A percentile compares a stretch with the other conserved stretches of the same genome.
These are phyloP conservation scores for Tiliqua scincoides DNA, from an alignment of 2,113 vertebrate genomes.

Conservation along the genomic window DNA sequence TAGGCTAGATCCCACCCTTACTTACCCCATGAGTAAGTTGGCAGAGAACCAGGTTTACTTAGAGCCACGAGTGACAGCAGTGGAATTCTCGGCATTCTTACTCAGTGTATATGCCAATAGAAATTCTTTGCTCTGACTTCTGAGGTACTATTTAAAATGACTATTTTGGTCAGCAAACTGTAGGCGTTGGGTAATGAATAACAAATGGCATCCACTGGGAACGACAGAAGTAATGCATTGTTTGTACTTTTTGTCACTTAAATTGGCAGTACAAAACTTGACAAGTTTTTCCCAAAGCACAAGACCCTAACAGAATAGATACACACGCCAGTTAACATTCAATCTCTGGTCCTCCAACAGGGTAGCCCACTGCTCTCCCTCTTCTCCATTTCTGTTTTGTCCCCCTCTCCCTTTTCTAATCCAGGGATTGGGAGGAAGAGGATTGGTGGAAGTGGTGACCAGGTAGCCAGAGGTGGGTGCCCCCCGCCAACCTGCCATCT, in stretches of 20 bases:
- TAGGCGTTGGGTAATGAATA: constrained; percentile 21
- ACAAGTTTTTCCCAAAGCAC: neutral
- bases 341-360: too few relatives aligned
- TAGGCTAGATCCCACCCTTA: neutral
- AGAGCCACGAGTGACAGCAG: constrained; percentile 2
- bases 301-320: neutral
- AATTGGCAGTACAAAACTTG: neutral
- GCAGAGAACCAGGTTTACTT: constrained; percentile 9
- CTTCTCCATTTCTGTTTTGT: too few relatives aligned
- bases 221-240: neutral
- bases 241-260: neutral
- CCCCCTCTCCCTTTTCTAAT: too few relatives aligned
- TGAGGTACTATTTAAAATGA: constrained; percentile 28
- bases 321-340: too few relatives aligned
- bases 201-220: neutral
- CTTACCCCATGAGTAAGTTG: constrained; percentile 26
- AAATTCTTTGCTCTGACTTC: neutral
- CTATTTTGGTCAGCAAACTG: neutral
- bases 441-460: too few relatives aligned
- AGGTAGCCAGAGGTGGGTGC: too few relatives aligned
- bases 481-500: too few relatives aligned
- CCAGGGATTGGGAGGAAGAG: too few relatives aligned
- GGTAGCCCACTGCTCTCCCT: too few relatives aligned
- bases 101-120: neutral
- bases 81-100: constrained; percentile 1